Evolutionary conservation across 2,797 vertebrate species (phyloP).

Genomic region (Toxotes lorentzi): DNA sequence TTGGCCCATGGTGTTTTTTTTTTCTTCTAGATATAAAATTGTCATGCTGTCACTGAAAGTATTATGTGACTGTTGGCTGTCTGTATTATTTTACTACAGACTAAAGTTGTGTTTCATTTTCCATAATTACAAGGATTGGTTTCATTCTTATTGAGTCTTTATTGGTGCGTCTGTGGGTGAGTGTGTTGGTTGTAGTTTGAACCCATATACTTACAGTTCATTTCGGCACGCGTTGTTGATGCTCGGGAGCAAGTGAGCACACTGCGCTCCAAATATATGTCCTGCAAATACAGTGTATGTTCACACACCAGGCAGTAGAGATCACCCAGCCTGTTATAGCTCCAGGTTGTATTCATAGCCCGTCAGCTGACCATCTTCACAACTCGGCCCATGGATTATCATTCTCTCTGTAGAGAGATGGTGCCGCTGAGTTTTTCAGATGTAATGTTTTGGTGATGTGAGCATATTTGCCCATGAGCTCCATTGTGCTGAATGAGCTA

Average conservation of each 20-base stretch:
- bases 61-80: background rate
- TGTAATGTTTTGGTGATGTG: background rate
- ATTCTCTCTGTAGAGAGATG: background rate
- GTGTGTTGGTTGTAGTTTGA: background rate
- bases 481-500: background rate
- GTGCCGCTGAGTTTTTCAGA: background rate
- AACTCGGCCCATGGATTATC: background rate
- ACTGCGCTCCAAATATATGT: background rate
- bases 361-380: background rate
- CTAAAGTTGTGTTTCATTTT: background rate
- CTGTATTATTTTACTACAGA: background rate
- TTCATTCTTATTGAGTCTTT: background rate
- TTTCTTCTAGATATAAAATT: slow-evolving; percentile 7
- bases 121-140: background rate
- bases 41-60: slow-evolving; percentile 12
- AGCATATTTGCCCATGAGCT: background rate
- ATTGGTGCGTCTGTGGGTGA: background rate
- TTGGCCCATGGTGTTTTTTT: slow-evolving; percentile 6
- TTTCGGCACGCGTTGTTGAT: background rate
- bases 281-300: background rate
- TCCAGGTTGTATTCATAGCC: background rate
- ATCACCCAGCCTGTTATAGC: background rate
- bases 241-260: background rate
- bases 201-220: background rate
- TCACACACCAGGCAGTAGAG: background rate